Base-by-base conservation (phyloP, 2,888 invertebrate genomes). In the Synanthedon tipuliformis region DNA sequence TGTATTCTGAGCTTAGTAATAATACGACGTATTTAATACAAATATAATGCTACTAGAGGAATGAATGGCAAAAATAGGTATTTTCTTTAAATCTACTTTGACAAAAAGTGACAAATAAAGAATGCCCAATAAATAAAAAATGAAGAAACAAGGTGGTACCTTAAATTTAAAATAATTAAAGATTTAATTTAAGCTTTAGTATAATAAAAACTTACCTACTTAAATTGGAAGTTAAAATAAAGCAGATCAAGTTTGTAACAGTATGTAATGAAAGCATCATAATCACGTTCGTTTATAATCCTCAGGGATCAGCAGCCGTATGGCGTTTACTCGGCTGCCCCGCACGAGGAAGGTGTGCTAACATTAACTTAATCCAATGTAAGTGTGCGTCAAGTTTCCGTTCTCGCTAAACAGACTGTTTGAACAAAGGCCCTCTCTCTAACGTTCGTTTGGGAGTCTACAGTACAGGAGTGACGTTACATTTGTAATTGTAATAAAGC, bases 401-500 rank as follows among this genome's bases (percentile, higher is more conserved):
- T n/a, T 45, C 45, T 45, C 45, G n/a, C 45, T 45, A 45, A 45
- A 45, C 45, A 45, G 45, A 45, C 45, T 45, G 45, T 45, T 45
- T 45, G 12, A 45, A 45, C 45, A 45, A 45, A 45, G 45, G 45
- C 13, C 45, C 13, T 12, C n/a, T 7, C 27, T 34, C 45, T 45
- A 45, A 45, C 45, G 45, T 45, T 45, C 7, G 45, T 15, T n/a
- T 45, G n/a, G n/a, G 45, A 12, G 45, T 13, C 13, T 15, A n/a
- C 13, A 45, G 45, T 45, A 15, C 4, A 45, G 15, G 45, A 45
- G 13, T 45, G 45, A 45, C 52, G 54, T 53, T 51, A 53, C 56
- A 57, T 57, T 57, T 57, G 57, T 56, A 53, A 57, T 57, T 57
- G 51, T 56, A 57, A 57, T 57, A 54, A 56, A 53, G 53, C 52